Percentiles rank a stretch among this genome's conserved stretches.
These are phyloP conservation scores for Oryzias celebensis DNA, from an alignment of 2,113 vertebrate species.

Conservation along the genomic window DNA sequence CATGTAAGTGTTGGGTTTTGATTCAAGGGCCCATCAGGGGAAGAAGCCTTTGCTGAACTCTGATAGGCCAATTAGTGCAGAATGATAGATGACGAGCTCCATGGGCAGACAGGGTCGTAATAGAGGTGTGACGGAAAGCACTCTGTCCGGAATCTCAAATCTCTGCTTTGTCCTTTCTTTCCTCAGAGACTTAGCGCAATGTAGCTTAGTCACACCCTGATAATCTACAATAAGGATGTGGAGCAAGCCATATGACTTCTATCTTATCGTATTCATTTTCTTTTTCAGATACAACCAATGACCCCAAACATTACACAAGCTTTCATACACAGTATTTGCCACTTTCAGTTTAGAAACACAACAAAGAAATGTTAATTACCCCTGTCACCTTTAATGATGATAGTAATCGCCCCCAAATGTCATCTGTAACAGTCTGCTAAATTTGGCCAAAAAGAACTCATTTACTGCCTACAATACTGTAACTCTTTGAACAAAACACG, in stretches of 20 bases:
- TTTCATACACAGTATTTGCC: not conserved
- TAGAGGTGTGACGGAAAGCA: conserved; percentile 29
- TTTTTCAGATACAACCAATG: not conserved
- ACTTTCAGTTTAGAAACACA: not conserved
- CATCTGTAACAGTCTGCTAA: conserved; percentile 28
- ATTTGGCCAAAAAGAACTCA: not conserved
- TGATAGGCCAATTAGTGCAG: conserved; percentile 69
- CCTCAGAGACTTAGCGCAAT: conserved; percentile 19
- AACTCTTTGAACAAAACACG: conserved; percentile 31
- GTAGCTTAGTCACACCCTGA: conserved; percentile 24
- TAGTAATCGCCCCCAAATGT: conserved; percentile 39
- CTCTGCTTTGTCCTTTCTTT: conserved; percentile 21
- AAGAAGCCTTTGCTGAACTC: conserved; percentile 57
- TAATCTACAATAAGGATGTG: not conserved
- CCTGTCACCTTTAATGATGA: conserved; percentile 8
- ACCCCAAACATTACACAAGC: not conserved
- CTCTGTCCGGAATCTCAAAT: conserved; percentile 58
- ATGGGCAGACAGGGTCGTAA: conserved; percentile 53
- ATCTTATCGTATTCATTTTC: not conserved
- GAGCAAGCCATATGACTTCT: conserved; percentile 1
- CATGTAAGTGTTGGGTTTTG: conserved; percentile 27
- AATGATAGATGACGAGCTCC: conserved; percentile 67
- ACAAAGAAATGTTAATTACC: conserved; percentile 15
- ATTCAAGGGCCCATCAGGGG: conserved; percentile 37
- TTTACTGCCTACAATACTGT: conserved; percentile 15